Evolutionary conservation across 2,888 invertebrate genomes (phyloP).

Genomic region (Artemia sinica): DNA sequence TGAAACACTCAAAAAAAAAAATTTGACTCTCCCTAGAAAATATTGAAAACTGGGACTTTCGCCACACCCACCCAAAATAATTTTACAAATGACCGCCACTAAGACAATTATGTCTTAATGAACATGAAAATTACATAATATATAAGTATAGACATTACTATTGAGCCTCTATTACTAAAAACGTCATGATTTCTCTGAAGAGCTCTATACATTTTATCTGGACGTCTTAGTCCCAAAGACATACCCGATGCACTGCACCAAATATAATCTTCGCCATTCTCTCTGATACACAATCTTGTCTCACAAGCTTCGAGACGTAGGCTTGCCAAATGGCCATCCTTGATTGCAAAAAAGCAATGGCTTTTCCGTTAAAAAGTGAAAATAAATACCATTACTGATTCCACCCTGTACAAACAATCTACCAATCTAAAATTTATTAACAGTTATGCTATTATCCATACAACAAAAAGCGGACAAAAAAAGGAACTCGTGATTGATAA

Average conservation of each 20-base stretch:
- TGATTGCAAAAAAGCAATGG: constrained; percentile 77
- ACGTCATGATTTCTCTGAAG: constrained; percentile 78
- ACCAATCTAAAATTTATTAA: no score
- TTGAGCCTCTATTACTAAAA: constrained; percentile 81
- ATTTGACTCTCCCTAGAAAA: no score
- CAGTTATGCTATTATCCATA: no score
- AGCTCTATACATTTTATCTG: constrained; percentile 67
- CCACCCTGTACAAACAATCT: no score
- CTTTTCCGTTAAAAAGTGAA: constrained; percentile 40
- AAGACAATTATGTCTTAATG: constrained; percentile 15
- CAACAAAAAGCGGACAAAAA: no score
- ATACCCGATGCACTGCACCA: constrained; percentile 84
- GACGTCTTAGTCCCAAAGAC: constrained; percentile 91
- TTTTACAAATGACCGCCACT: constrained; percentile 12
- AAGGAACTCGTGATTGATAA: no score
- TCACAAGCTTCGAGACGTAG: constrained; percentile 80
- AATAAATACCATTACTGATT: no score
- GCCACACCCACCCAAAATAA: background rate
- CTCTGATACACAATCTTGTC: constrained; percentile 80
- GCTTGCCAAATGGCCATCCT: constrained; percentile 89
- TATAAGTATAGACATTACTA: constrained; percentile 33
- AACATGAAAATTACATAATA: no score
- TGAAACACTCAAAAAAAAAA: no score
- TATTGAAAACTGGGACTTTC: no score
- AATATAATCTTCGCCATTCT: constrained; percentile 98